Percentiles rank a stretch among this genome's conserved stretches.
phyloP scores from a whole-genome alignment of 1,140 invertebrate genomes.

The Capitella teleta region DNA sequence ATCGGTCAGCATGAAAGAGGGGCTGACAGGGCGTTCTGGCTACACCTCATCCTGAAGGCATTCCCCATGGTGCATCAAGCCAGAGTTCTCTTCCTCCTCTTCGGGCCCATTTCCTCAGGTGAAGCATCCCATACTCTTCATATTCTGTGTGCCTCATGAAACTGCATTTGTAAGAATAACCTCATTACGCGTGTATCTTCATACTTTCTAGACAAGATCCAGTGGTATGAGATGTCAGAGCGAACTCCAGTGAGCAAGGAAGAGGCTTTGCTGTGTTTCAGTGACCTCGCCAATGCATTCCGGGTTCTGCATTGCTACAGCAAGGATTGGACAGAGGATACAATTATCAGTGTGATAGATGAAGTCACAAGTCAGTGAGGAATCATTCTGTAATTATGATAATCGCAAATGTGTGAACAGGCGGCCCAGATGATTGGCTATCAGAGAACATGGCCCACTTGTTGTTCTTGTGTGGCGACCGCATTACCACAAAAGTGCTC shows the following conservation, averaged over 20 bases:
- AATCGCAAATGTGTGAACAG: slow-evolving; percentile 16
- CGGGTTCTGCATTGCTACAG: slow-evolving; percentile 23
- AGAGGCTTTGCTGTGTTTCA: slow-evolving; percentile 26
- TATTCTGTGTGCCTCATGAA: neutral
- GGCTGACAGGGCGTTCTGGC: slow-evolving; percentile 36
- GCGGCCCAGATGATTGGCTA: slow-evolving; percentile 39
- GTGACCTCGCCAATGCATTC: slow-evolving; percentile 28
- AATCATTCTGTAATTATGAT: neutral
- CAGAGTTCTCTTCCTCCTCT: slow-evolving; percentile 33
- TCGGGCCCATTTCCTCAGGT: slow-evolving; percentile 30
- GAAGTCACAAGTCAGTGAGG: slow-evolving; percentile 30
- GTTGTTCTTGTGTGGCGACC: slow-evolving; percentile 32
- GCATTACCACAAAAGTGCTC: slow-evolving; percentile 33
- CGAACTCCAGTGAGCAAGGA: slow-evolving; percentile 23
- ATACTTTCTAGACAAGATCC: slow-evolving; percentile 24
- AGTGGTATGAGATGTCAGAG: slow-evolving; percentile 38
- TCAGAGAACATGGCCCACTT: slow-evolving; percentile 35
- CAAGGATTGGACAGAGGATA: slow-evolving; percentile 36
- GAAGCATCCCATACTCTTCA: neutral
- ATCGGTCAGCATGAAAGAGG: slow-evolving; percentile 27
- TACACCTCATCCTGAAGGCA: slow-evolving; percentile 33
- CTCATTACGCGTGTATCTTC: too few relatives aligned
- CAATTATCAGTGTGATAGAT: slow-evolving; percentile 37
- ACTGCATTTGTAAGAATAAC: too few relatives aligned
- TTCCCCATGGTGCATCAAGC: slow-evolving; percentile 39